Percentiles rank a stretch among this genome's conserved stretches.
Evolutionary conservation across 2,888 invertebrate genomes (phyloP).

Genomic region (Chorisops tibialis): DNA sequence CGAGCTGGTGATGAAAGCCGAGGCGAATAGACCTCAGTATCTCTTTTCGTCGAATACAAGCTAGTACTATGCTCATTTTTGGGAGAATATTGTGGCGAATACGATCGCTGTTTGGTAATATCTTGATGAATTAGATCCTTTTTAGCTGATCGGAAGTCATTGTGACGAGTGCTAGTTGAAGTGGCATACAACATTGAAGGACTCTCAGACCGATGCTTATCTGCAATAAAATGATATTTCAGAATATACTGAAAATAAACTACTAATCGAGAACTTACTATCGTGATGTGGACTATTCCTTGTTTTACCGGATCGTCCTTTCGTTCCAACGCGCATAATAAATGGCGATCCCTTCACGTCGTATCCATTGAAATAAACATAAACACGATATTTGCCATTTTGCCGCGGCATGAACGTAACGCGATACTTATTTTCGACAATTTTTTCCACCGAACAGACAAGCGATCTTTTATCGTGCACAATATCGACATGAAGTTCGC

Average conservation of each 20-base stretch:
- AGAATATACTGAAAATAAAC: neutral
- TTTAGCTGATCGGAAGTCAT: constrained; percentile 45
- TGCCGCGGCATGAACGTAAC: constrained; percentile 78
- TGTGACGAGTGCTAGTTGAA: constrained; percentile 46
- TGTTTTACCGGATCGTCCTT: constrained; percentile 57
- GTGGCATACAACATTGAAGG: constrained; percentile 52
- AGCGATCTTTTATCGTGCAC: constrained; percentile 84
- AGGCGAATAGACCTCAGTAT: constrained; percentile 44
- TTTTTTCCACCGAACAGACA: constrained; percentile 76
- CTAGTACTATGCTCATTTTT: constrained; percentile 47
- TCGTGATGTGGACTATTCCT: constrained; percentile 58
- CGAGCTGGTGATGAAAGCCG: constrained; percentile 41
- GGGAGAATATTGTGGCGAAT: constrained; percentile 51
- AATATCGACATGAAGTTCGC: constrained; percentile 84
- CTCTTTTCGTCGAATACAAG: constrained; percentile 46
- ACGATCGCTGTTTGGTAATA: constrained; percentile 45
- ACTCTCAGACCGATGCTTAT: constrained; percentile 50
- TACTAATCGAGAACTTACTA: constrained; percentile 44
- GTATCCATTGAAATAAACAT: constrained; percentile 91
- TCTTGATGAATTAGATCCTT: constrained; percentile 37
- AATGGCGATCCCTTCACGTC: constrained; percentile 82
- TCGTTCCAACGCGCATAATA: constrained; percentile 79
- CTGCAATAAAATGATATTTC: constrained; percentile 15
- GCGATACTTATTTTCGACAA: constrained; percentile 71
- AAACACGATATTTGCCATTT: constrained; percentile 75